These are phyloP conservation scores for Leptopilina myrica DNA, from an alignment of 2,888 invertebrate genomes.

Conservation along the genomic window DNA sequence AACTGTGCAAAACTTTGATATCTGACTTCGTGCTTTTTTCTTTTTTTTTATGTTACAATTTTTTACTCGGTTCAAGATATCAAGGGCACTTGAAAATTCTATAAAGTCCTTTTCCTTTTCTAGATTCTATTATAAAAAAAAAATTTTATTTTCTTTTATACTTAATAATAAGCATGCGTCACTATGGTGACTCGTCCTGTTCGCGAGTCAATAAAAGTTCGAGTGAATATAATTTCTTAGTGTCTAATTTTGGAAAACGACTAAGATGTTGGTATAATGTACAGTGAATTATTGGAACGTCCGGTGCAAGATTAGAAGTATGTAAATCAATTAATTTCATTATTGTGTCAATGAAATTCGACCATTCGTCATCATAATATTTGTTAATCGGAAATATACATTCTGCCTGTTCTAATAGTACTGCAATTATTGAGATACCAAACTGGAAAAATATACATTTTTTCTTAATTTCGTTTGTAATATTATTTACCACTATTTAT, in stretches of 20 bases:
- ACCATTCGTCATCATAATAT: slow-evolving; percentile 67
- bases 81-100: slow-evolving; percentile 37
- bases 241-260: slow-evolving; percentile 65
- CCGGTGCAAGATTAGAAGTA: slow-evolving; percentile 67
- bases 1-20: slow-evolving; percentile 41
- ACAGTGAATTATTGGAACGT: slow-evolving; percentile 67
- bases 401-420: slow-evolving; percentile 78
- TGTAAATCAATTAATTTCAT: slow-evolving; percentile 63
- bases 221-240: slow-evolving; percentile 67
- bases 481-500: no score
- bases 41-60: slow-evolving; percentile 27
- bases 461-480: not conserved
- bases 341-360: slow-evolving; percentile 66
- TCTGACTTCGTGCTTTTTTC: slow-evolving; percentile 42
- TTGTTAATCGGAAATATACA: slow-evolving; percentile 73
- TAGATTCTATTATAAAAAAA: slow-evolving; percentile 4
- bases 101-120: slow-evolving; percentile 26
- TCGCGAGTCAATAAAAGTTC: slow-evolving; percentile 69
- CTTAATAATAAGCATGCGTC: slow-evolving; percentile 52
- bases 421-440: slow-evolving; percentile 79
- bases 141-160: not conserved
- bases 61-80: slow-evolving; percentile 10
- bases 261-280: slow-evolving; percentile 69
- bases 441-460: slow-evolving; percentile 75
- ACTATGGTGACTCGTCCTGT: slow-evolving; percentile 72